phyloP scores from a whole-genome alignment of 2,113 vertebrate genomes.

The Nesogale talazaci region DNA sequence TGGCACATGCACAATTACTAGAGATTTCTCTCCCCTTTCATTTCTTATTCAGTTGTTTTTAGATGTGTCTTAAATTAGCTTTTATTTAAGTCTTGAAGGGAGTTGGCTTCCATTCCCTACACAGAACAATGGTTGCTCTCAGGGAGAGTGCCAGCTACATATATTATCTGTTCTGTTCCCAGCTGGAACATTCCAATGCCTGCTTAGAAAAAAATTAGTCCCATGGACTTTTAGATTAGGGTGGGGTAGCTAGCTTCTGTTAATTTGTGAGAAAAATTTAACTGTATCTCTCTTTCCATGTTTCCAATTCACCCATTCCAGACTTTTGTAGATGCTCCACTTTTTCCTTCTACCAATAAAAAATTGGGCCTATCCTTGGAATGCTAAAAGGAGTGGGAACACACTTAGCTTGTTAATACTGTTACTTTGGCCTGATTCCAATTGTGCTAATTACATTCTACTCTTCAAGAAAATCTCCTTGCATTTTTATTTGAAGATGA shows the following conservation, averaged over 20 bases:
- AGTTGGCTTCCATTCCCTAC: constrained; percentile 56
- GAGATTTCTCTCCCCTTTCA: constrained; percentile 20
- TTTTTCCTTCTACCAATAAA: constrained; percentile 35
- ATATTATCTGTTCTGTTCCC: constrained; percentile 82
- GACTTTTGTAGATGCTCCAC: constrained; percentile 13
- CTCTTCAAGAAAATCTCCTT: constrained; percentile 57
- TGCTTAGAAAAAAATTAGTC: constrained; percentile 82
- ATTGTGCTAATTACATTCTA: constrained; percentile 69
- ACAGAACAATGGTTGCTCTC: constrained; percentile 70
- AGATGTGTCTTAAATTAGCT: constrained; percentile 76
- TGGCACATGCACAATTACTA: constrained; percentile 43
- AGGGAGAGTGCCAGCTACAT: constrained; percentile 77
- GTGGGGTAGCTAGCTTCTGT: neutral
- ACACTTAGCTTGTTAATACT: constrained; percentile 58
- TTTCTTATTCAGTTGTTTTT: constrained; percentile 68
- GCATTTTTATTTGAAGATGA: constrained; percentile 68
- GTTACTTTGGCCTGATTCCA: constrained; percentile 67
- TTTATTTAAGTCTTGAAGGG: constrained; percentile 75
- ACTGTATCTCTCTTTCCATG: constrained; percentile 34
- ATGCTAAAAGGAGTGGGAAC: neutral
- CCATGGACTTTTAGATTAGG: constrained; percentile 3
- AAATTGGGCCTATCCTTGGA: constrained; percentile 20
- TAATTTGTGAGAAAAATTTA: constrained; percentile 50
- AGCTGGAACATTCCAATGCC: constrained; percentile 72
- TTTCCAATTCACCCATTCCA: constrained; percentile 31